These are phyloP conservation scores for Gymnothorax javanicus DNA, from an alignment of 2,797 vertebrate species.

Conservation along the genomic window DNA sequence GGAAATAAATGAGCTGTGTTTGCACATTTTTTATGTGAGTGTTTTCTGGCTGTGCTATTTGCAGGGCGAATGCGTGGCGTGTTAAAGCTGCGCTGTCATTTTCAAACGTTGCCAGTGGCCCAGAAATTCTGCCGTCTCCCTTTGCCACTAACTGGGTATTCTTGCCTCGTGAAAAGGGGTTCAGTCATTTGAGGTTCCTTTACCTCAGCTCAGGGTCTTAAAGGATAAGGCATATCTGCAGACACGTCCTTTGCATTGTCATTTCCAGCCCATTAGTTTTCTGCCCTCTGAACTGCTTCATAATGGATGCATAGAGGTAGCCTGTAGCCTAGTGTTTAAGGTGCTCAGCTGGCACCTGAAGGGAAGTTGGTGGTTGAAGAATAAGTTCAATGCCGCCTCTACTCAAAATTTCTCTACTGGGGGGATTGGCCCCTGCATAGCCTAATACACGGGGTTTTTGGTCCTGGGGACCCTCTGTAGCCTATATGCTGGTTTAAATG, in stretches of 20 bases:
- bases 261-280: neutral
- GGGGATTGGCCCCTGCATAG: too few species aligned
- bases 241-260: neutral
- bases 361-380: too few species aligned
- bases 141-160: neutral
- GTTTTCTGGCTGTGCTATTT: neutral
- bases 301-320: too few species aligned
- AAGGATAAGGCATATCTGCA: neutral
- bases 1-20: neutral
- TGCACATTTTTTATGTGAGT: neutral
- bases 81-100: neutral
- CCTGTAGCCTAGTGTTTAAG: too few species aligned
- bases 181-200: neutral
- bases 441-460: too few species aligned
- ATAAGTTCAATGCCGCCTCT: too few species aligned
- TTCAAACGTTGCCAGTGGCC: neutral
- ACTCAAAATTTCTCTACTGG: too few species aligned
- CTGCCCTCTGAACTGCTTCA: neutral
- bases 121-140: neutral
- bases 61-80: neutral
- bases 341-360: too few species aligned
- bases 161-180: too few species aligned
- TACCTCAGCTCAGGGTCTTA: neutral
- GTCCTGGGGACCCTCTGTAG: too few species aligned
- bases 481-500: too few species aligned